A percentile compares a stretch with the other conserved stretches of the same genome.
phyloP scores from a whole-genome alignment of 2,797 vertebrate genomes.

The Ataeniobius toweri region DNA sequence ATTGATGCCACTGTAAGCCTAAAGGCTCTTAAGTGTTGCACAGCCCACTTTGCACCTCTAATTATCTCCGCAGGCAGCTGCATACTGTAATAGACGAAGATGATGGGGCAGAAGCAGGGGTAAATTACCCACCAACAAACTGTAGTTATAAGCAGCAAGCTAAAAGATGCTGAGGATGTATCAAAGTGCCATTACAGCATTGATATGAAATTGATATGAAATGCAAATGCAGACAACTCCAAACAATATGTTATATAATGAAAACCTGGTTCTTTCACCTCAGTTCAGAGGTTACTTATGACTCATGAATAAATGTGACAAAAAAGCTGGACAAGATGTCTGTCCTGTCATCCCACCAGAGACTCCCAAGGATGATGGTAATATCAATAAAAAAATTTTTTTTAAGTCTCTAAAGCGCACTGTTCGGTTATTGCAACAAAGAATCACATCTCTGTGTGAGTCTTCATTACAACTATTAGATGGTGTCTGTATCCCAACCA shows the following conservation, averaged over 20 bases:
- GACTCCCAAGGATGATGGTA: neutral
- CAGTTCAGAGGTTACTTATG: neutral
- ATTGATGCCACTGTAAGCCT: slow-evolving; percentile 12
- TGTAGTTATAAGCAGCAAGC: slow-evolving; percentile 28
- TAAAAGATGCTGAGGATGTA: slow-evolving; percentile 6
- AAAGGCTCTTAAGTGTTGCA: slow-evolving; percentile 31
- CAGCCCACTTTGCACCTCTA: slow-evolving; percentile 57
- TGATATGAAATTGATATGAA: slow-evolving; percentile 20
- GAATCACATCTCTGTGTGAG: neutral
- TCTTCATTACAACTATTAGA: neutral
- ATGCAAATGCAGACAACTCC: neutral
- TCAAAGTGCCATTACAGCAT: slow-evolving; percentile 21
- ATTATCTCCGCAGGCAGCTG: slow-evolving; percentile 61
- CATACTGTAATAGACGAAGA: slow-evolving; percentile 54
- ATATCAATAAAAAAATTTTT: neutral
- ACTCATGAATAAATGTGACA: neutral
- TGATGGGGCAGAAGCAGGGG: slow-evolving; percentile 44
- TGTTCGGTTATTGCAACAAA: neutral
- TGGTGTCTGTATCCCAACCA: neutral
- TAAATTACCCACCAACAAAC: slow-evolving; percentile 50
- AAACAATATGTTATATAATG: neutral
- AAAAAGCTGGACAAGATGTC: neutral
- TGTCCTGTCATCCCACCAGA: neutral
- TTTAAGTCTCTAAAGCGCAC: neutral
- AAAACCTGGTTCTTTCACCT: neutral